Base-by-base conservation (phyloP, 2,888 invertebrate genomes). In the Aleiodes testaceus region DNA sequence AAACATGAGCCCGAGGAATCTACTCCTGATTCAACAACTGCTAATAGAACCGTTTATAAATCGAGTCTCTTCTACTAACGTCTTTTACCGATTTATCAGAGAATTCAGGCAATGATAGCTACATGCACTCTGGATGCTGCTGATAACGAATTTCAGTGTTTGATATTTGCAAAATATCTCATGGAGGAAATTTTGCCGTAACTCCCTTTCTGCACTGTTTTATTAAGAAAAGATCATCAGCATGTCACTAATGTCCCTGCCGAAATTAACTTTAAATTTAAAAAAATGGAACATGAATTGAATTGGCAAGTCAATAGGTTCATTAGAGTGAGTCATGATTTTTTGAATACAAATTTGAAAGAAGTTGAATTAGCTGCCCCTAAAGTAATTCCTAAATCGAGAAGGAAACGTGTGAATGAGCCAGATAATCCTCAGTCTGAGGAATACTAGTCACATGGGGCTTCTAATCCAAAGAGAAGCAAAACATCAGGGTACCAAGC, bases 131-230 rank as follows among this genome's bases (percentile, higher is more conserved):
- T 18, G 18, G 6, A 20, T 18, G n/a, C n/a, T n/a, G 26, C 20
- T 5, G 20, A 53, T n/a, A 53, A 53, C 12, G 22, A 20, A 2
- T 26, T 18, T 53, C 53, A 26, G n/a, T 53, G 11, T n/a, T 11
- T 53, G 1, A 12, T 4, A n/a, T 53, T 53, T 22, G 20, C 18
- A 4, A 11, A 16, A n/a, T 53, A 53, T n/a, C 11, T 26, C 3
- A 53, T 53, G 53, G 26, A 53, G n/a, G 53, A 53, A 12, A 26
- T 53, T 14, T 20, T 53, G 6, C 53, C 53, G n/a, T 53, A 53
- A 9, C 12, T 26, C 2, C 53, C 53, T 26, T n/a, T 26, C 18
- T 53, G 9, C 12, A 6, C 53, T n/a, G 18, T 18, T 20, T 18
- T 53, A 18, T 2, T 53, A 26, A 53, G 26, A 6, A 20, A 9